phyloP scores from a whole-genome alignment of 2,113 vertebrate species.

The Microcebus tavaratra region DNA sequence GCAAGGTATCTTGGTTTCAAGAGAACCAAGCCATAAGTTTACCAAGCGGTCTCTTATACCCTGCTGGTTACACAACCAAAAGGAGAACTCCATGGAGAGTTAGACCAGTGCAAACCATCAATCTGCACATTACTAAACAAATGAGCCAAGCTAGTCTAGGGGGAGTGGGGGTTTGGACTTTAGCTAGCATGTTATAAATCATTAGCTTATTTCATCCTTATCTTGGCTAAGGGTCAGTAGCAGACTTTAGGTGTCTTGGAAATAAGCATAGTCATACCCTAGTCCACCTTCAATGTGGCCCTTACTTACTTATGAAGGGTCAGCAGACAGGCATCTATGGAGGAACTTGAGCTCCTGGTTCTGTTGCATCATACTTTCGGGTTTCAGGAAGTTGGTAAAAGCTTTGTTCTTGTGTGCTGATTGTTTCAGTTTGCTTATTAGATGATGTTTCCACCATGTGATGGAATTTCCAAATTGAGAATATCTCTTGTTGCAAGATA shows the following conservation, averaged over 20 bases:
- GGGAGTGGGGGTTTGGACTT: neutral
- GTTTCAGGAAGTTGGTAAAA: neutral
- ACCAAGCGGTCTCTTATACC: neutral
- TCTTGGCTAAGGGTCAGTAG: neutral
- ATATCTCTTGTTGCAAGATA: neutral
- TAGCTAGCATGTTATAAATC: neutral
- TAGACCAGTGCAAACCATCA: neutral
- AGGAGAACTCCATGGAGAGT: neutral
- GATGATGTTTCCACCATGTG: neutral
- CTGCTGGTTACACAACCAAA: neutral
- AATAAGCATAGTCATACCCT: neutral
- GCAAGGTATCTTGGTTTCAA: neutral
- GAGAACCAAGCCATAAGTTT: neutral
- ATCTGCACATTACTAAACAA: neutral
- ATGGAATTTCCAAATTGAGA: slow-evolving; percentile 20
- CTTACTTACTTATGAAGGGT: neutral
- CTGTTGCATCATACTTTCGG: neutral
- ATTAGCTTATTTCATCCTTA: neutral
- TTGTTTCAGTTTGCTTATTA: slow-evolving; percentile 29
- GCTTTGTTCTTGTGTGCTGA: neutral
- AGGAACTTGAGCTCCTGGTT: neutral
- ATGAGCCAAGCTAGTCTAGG: neutral
- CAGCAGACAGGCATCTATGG: neutral
- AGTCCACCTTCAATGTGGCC: neutral
- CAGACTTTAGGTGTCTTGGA: neutral